Base-by-base conservation (phyloP, 2,888 invertebrate genomes). In the Oscheius myriophilus region DNA sequence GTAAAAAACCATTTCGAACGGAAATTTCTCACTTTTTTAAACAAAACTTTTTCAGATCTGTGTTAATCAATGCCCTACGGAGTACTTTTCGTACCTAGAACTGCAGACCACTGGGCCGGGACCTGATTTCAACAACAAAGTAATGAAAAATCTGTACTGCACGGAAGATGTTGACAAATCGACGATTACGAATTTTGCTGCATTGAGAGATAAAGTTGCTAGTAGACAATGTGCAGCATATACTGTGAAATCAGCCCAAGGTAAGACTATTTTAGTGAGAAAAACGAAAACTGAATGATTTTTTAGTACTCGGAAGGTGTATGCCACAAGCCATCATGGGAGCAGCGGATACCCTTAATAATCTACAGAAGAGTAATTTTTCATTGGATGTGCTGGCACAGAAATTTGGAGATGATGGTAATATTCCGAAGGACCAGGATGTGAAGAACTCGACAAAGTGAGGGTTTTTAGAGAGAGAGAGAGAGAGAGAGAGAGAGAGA, bases 221-320 rank as follows among this genome's bases (percentile, higher is more conserved):
- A 18, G 57, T 23, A 75, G 75, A 26, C 59, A 72, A 54, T 85
- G 85, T 58, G 72, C 80, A 1, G 75, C 83, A 0, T 85, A 85
- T 63, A 82, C 83, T 1, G 82, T 85, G 2, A 76, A 73, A n/a
- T 80, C 80, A 4, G 75, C 81, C 25, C 74, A 81, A 42, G 82
- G 83, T 82, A 55, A n/a, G 63, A 4, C 6, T 4, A 2, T 7
- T 18, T 16, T 25, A 53, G 25, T 23, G 23, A 26, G 7, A n/a
- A 52, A 45, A 11, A 4, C 12, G 16, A 6, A 7, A 4, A n/a
- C n/a, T n/a, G n/a, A n/a, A n/a, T n/a, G n/a, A n/a, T n/a, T 2
- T 76, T 79, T 63, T 71, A 79, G 80, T 80, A 0, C 72, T 84
- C 11, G 84, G 84, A 64, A 71, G 86, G 16, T 86, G 86, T 63